phyloP scores from a whole-genome alignment of 2,888 invertebrate genomes.

The Eupithecia tripunctaria region DNA sequence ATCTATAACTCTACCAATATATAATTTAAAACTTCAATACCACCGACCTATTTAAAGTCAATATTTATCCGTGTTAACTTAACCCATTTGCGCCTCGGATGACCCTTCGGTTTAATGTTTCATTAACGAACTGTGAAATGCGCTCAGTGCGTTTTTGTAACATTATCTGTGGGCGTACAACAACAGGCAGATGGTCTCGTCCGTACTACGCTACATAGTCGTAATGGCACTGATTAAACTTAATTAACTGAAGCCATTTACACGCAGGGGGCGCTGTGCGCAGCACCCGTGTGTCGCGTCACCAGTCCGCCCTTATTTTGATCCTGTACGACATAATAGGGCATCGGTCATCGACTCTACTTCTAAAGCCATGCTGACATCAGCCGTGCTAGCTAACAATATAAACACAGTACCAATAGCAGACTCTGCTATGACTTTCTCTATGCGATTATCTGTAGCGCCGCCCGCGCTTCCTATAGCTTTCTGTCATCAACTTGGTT shows the following conservation, averaged over 20 bases:
- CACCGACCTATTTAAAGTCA: neutral
- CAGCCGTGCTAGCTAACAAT: conserved; percentile 11
- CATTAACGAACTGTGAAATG: conserved; percentile 36
- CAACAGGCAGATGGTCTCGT: conserved; percentile 73
- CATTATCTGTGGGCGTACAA: conserved; percentile 78
- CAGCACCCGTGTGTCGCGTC: conserved; percentile 51
- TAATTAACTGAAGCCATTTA: conserved; percentile 85
- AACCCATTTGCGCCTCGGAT: conserved; percentile 23
- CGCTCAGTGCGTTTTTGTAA: conserved; percentile 61
- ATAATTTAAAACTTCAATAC: conserved; percentile 19
- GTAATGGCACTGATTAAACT: conserved; percentile 81
- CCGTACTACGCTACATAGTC: conserved; percentile 57
- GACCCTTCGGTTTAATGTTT: conserved; percentile 35
- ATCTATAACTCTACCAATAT: conserved; percentile 19
- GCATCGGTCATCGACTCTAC: conserved; percentile 64
- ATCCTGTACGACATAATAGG: conserved; percentile 47
- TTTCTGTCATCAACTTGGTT: neutral
- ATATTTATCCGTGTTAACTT: conserved; percentile 12
- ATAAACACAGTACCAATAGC: neutral
- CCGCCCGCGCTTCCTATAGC: neutral
- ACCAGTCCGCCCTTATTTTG: conserved; percentile 43
- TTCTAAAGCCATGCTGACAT: conserved; percentile 25
- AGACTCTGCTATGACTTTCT: neutral
- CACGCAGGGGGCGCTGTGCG: conserved; percentile 59
- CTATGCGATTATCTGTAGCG: neutral